Evolutionary conservation across 1,140 invertebrate genomes (phyloP).

Genomic region (Antheraea pernyi): DNA sequence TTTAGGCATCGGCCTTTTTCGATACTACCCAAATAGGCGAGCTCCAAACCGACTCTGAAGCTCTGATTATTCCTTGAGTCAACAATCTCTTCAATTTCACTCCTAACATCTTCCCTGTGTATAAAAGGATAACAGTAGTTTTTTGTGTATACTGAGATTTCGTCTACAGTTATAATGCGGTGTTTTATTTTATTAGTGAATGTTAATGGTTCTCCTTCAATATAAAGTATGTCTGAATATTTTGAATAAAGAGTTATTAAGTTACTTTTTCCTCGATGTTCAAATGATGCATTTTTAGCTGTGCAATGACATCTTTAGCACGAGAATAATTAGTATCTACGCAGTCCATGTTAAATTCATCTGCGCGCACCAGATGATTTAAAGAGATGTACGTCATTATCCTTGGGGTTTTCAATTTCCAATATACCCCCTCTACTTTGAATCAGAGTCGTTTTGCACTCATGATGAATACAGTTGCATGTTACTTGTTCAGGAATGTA

Average conservation of each 20-base stretch:
- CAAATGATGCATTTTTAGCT: too few species aligned
- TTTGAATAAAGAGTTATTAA: slow-evolving; percentile 11
- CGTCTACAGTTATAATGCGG: slow-evolving; percentile 6
- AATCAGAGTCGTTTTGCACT: slow-evolving; percentile 20
- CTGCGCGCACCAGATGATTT: not conserved
- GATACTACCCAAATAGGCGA: too few species aligned
- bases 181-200: slow-evolving; percentile 9
- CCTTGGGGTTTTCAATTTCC: slow-evolving; percentile 19
- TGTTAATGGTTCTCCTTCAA: too few species aligned
- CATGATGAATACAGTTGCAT: slow-evolving; percentile 24
- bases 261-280: too few species aligned
- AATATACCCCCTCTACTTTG: slow-evolving; percentile 11
- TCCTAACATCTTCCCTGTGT: too few species aligned
- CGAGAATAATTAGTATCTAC: not conserved
- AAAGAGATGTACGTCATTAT: slow-evolving; percentile 21
- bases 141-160: not conserved
- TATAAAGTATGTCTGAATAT: slow-evolving; percentile 18
- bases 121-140: too few species aligned
- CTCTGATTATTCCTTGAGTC: too few species aligned
- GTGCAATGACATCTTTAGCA: too few species aligned
- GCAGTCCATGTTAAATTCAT: slow-evolving; percentile 15
- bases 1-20: too few species aligned
- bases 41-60: too few species aligned
- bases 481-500: slow-evolving; percentile 21
- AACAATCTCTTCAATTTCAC: too few species aligned